These are phyloP conservation scores for Nomada goodeniana DNA, from an alignment of 2,888 invertebrate species.

Conservation along the genomic window DNA sequence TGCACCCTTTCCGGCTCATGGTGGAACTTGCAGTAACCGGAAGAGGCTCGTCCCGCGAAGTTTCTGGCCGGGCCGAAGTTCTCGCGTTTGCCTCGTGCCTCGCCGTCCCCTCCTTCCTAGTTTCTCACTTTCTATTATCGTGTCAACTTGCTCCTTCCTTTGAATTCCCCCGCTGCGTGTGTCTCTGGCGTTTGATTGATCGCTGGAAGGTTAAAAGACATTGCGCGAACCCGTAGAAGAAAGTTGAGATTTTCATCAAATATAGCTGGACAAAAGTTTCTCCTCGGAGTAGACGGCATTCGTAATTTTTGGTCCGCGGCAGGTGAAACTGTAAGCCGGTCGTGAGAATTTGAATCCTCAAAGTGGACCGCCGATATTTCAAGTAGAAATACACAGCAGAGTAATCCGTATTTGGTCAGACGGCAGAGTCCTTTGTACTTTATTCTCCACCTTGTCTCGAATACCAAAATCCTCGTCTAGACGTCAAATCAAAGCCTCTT, in stretches of 20 bases:
- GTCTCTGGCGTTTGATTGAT: conserved; percentile 22
- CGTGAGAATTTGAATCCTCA: no score
- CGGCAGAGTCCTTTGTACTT: no score
- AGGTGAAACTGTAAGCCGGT: no score
- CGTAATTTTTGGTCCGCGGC: no score
- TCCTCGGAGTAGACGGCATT: no score
- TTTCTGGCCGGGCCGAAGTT: conserved; percentile 40
- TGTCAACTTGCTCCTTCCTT: background rate
- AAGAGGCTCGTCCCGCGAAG: conserved; percentile 31
- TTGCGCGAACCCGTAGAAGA: no score
- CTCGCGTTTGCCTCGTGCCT: conserved; percentile 42
- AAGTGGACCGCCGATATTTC: no score
- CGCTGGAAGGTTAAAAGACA: background rate
- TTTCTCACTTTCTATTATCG: conserved; percentile 42
- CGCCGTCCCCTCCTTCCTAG: conserved; percentile 15
- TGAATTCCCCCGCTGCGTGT: background rate
- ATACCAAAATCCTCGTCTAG: background rate
- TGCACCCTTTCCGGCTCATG: conserved; percentile 51
- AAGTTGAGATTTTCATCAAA: no score
- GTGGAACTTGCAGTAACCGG: conserved; percentile 40
- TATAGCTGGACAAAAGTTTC: no score
- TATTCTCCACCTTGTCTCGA: background rate
- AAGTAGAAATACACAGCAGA: no score
- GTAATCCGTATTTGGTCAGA: no score
- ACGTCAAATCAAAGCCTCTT: no score